Base-by-base conservation (phyloP, 37 sponge, comb jelly and placozoan species). In the Spongia lamella region DNA sequence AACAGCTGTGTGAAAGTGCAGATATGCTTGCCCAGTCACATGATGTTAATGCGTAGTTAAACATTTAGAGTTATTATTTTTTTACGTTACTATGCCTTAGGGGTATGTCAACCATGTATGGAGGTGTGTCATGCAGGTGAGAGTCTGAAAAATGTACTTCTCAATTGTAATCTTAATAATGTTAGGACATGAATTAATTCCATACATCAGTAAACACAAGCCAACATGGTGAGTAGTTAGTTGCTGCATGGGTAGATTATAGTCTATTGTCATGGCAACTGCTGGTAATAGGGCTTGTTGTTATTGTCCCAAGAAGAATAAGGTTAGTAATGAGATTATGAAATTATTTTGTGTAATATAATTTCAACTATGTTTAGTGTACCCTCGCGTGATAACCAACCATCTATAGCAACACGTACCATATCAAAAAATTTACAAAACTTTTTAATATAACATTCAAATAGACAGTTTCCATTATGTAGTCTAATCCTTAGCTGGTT, bases 221-320 rank as follows among this genome's bases (percentile, higher is more conserved):
- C 73, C 90, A 59, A 84, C 73, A 14, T 84, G 90, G 90, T 89
- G 64, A 38, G 74, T 31, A 0, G 4, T 67, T 53, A 56, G 21
- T 55, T 76, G 11, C 54, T 43, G 47, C 9, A 9, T 43, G 47
- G 9, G 47, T 43, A 43, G 9, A 43, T 43, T 43, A 5, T 9
- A 9, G 47, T n/a, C n/a, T n/a, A n/a, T 32, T 30, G n/a, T 27
- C 43, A 25, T 64, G 7, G 58, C 50, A 66, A 21, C 59, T 60
- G n/a, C n/a, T n/a, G n/a, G 24, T 27, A 20, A 0, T 27, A 89
- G 90, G 90, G 85, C 90, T 0, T 84, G 84, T 73, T 89, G 90
- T 61, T 84, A 84, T 27, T 89, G 90, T 70, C 70, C 73, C 7
- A 83, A 54, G 73, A 88, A 88, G 67, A 70, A 55, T 60, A 70